phyloP scores from a whole-genome alignment of 2,888 invertebrate genomes.

The Noctua janthe region DNA sequence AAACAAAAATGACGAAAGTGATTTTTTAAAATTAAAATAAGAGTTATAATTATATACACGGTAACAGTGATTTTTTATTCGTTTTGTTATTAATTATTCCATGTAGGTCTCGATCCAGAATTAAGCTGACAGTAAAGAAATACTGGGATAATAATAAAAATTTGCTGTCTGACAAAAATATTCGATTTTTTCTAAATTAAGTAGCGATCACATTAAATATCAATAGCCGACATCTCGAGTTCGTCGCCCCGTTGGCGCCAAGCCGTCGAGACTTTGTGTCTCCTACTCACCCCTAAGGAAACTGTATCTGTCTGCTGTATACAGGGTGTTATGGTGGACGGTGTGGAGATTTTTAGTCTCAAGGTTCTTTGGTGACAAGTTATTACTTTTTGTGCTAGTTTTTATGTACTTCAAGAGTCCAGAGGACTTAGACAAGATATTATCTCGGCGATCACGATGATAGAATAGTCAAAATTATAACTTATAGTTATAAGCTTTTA shows the following conservation, averaged over 20 bases:
- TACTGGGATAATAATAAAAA: background rate
- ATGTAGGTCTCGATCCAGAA: background rate
- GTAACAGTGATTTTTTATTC: background rate
- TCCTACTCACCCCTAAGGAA: conserved; percentile 64
- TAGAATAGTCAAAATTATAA: background rate
- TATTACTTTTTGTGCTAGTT: background rate
- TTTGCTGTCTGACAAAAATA: background rate
- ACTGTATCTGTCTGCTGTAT: conserved; percentile 49
- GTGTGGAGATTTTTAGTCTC: background rate
- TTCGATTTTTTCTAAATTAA: conserved; percentile 44
- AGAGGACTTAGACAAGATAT: background rate
- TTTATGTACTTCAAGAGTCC: background rate
- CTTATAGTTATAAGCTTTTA: background rate
- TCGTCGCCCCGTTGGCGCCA: conserved; percentile 71
- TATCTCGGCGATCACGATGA: background rate
- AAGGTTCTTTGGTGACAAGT: background rate
- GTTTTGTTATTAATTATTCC: background rate
- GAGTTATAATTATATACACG: background rate
- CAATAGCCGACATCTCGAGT: conserved; percentile 46
- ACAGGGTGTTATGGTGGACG: conserved; percentile 27
- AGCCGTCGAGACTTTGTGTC: conserved; percentile 75
- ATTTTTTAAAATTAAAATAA: background rate
- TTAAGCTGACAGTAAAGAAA: background rate
- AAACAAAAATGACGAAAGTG: background rate
- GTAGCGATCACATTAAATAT: conserved; percentile 47